Evolutionary conservation across 2,888 invertebrate genomes (phyloP), one percentile per base, ranked within the genome.

Genomic region (Odontothrips loti): DNA sequence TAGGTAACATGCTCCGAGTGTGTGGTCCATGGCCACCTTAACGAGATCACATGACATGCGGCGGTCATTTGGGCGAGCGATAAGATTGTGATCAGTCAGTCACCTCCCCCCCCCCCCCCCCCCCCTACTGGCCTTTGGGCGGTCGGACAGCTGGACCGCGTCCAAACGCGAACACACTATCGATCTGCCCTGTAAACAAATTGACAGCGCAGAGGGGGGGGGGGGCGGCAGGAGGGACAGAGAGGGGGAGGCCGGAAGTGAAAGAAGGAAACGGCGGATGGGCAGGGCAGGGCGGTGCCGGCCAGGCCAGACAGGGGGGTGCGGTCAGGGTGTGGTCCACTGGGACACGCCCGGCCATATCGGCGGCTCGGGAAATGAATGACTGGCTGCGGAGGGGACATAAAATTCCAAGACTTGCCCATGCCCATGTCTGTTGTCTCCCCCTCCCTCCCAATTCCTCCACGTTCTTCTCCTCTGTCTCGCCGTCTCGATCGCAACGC

Each of bases 201-300:
- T 58, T n/a, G 58, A 58, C 58, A 58, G 58, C 58, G 58, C 58
- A 58, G 58, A 17, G n/a, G 58, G 58, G 58, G n/a, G 51, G 51
- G 51, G 20, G 51, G 51, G 51, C 6, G 51, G 10, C 12, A 20
- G 10, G 51, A 51, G 51, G 51, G 51, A 51, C 15, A 20, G 51
- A 51, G 51, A 10, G 58, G n/a, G 58, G n/a, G 58, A 17, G 17
- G 15, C 58, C 58, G 58, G 58, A 58, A 58, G 58, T 58, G 58
- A 20, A 58, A 15, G 58, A 58, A 17, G 58, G 58, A 58, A 58
- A 58, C 58, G 58, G 15, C 34, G 34, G 58, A 17, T 17, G 58
- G 58, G 58, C 58, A 51, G 51, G 1, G 15, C 51, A 58, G 58
- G 15, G 12, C 58, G n/a, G 51, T 43, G 51, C 51, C 15, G 58